Evolutionary conservation across 2,113 vertebrate species (phyloP), one percentile per base, ranked within the genome.

Genomic region (Dendropsophus ebraccatus): DNA sequence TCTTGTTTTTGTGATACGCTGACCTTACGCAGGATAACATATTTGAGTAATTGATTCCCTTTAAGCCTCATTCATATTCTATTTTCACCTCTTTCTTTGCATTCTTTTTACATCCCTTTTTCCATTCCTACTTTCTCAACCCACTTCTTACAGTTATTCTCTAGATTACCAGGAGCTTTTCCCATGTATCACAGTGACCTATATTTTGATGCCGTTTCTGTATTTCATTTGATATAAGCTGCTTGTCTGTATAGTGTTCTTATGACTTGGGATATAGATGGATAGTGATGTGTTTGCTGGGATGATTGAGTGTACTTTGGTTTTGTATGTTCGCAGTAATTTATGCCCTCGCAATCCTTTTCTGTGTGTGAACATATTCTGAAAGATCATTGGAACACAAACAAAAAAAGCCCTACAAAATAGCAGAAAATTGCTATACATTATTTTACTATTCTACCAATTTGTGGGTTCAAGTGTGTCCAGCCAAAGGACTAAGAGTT

Each of bases 191-290:
- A 70, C 19, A 70, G 67, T 70, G 32, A 41, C 67, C 67, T 70
- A 41, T 70, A 70, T 70, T 41, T 70, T 70, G 7, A 16, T 41
- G 67, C 19, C 2, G 19, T 70, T 37, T 23, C 35, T 70, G 19
- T 70, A 41, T 41, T 70, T 70, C 35, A 41, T 70, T 70, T 70
- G 25, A 69, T 69, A 69, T 69, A 69, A 69, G 30, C 65, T 69
- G 65, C 65, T 69, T 69, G 30, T 70, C 67, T 37, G 67, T 70
- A 70, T 70, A 70, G 21, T 70, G 67, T 41, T 37, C 19, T 70
- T 70, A 23, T 37, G 35, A 70, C 17, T 70, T 37, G 21, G 67
- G 35, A 23, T 70, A 70, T 21, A 2, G 32, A 37, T 14, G 4
- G 32, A 70, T 70, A 41, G 32, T 70, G 32, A 70, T 41, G 67